Evolutionary conservation across 1,140 invertebrate species (phyloP), one percentile per base, ranked within the genome.

Genomic region (Hypothenemus hampei): DNA sequence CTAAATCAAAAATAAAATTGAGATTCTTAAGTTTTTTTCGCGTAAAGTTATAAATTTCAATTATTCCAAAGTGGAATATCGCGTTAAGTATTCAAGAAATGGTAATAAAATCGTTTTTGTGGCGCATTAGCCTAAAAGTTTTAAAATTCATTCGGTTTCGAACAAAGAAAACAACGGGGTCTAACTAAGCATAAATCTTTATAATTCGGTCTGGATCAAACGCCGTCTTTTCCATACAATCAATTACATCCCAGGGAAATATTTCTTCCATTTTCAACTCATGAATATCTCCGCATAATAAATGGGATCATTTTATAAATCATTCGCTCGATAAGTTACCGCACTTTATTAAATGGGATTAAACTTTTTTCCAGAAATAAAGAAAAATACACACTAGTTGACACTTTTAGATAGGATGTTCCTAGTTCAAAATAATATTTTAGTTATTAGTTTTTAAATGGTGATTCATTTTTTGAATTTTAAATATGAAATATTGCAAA

Each of bases 251-350:
- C 61, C 33, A 39, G 48, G 47, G 50, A 63, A 53, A 61, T 58
- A 62, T 58, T 59, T 60, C 57, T 63, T 63, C 62, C 57, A 57
- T 55, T 49, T 36, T 40, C 50, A 40, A 45, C 58, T 65, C 59
- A 65, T 65, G 63, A 65, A 65, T 65, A 65, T 61, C 55, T 50
- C 49, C 41, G 46, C 57, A 60, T 64, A 54, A 64, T 65, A 62
- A 65, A 62, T 62, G 53, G 50, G 48, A 55, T 55, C 55, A 60
- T 64, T 59, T 59, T 62, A 64, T 64, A 64, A 64, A 64, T 64
- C 60, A 62, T 60, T 37, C 51, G 47, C 46, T 62, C 62, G 41
- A 58, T 57, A 58, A 62, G 60, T 57, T 47, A 61, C 39, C 50
- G 33, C 45, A 48, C 55, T 63, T 59, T 63, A 63, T 61, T 59